Base-by-base conservation (phyloP, 2,113 vertebrate genomes). In the Perognathus longimembris region DNA sequence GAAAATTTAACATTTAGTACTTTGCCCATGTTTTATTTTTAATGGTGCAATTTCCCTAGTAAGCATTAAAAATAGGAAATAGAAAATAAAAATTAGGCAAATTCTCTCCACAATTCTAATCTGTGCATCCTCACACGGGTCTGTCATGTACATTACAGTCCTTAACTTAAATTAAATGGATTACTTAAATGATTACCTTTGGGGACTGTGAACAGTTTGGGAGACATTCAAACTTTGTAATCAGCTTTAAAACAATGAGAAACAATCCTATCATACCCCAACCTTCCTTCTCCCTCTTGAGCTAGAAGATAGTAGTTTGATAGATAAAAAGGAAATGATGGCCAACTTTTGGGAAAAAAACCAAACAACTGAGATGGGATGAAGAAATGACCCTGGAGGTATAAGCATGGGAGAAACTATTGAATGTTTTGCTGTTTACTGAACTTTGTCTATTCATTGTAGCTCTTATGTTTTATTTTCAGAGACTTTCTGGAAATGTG, bases 311-410 rank as follows among this genome's bases (percentile, higher is more conserved):
- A 36, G 73, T 69, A 77, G 80, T 57, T 69, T 85, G 30, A 94
- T 38, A 94, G 67, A 88, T 85, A 70, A 89, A 95, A 95, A 96
- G 90, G 69, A 61, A 92, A 96, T 81, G 9, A 36, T 63, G 30
- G 5, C 7, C 32, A 84, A 54, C 64, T 45, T 86, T 92, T 69
- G 50, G 15, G 70, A 82, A 42, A 77, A 81, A 57, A 28, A 40
- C 54, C 24, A 32, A 66, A 77, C 45, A 82, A 17, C 10, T 38
- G 57, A 79, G 66, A 91, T 57, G 34, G 11, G 36, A 14, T 5
- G 15, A 73, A 81, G 61, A 90, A 21, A 40, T 70, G 28, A 73
- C 3, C 11, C 18, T 69, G 45, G 21, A 64, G 36, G 8, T 50
- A 45, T 32, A 85, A 88, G 69, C 22, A 50, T 9, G 12, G 21